Evolutionary conservation across 2,113 vertebrate species (phyloP), one percentile per base, ranked within the genome.

Genomic region (Thermophis baileyi): DNA sequence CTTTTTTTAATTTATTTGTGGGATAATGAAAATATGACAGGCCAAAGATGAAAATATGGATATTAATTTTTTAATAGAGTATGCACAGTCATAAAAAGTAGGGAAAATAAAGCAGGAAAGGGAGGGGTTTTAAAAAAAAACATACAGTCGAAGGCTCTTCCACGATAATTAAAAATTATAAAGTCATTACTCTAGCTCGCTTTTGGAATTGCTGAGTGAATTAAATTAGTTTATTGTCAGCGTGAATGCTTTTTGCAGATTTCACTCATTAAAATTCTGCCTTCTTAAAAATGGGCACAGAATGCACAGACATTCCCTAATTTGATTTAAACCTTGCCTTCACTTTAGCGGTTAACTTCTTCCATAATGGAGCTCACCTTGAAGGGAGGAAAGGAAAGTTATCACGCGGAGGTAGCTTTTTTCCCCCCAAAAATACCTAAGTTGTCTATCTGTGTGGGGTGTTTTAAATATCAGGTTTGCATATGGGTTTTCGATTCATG

Each of bases 51-150:
- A 94, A 96, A 96, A 95, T 93, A 90, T 94, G 95, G 95, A 97
- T 95, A 97, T 97, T 96, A 95, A 95, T 95, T 93, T 96, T 96
- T 94, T 94, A 96, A 69, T 95, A 93, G 96, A 94, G 91, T 94
- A 90, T 94, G 81, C 81, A 94, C 46, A 60, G 91, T 90, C 40
- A 91, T 94, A 95, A 96, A 89, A 40, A 24, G 25, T 3, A 20
- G 10, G 3, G 24, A n/a, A 46, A 95, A 85, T 95, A 93, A 55
- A 40, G 18, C 18, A 40, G 90, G 92, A 94, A 89, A 95, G 88
- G 93, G 63, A 89, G 16, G 11, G 4, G 11, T 11, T 1, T n/a
- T 6, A 69, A 92, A 91, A 85, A 93, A 89, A 53, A 53, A 3
- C 89, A 87, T 47, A 87, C 93, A 86, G 53, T 93, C 93, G 95